These are phyloP conservation scores for Odiellus spinosus DNA, from an alignment of 2,888 invertebrate species.

Conservation along the genomic window DNA sequence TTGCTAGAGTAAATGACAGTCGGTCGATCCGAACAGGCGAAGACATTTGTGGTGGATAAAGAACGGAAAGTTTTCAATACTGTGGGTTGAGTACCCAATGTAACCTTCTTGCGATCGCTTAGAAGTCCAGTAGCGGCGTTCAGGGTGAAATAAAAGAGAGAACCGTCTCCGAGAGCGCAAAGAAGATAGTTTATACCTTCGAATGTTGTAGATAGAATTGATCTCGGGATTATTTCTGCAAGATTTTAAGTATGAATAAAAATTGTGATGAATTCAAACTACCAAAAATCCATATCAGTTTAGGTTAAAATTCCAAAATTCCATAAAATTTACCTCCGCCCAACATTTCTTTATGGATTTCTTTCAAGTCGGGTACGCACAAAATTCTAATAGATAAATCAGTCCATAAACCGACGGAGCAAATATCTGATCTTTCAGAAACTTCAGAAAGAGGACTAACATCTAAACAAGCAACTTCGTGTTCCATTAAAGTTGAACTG, in stretches of 20 bases:
- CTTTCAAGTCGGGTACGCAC: conserved; percentile 58
- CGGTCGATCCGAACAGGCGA: conserved; percentile 95
- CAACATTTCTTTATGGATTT: conserved; percentile 68
- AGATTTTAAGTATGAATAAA: conserved; percentile 21
- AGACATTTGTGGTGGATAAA: conserved; percentile 73
- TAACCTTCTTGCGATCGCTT: conserved; percentile 82
- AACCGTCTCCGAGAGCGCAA: conserved; percentile 91
- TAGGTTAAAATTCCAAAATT: neutral
- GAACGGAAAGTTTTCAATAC: conserved; percentile 76
- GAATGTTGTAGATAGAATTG: conserved; percentile 82
- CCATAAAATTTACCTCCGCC: conserved; percentile 48
- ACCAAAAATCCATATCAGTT: neutral
- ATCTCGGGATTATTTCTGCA: conserved; percentile 86
- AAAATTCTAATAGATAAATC: conserved; percentile 84
- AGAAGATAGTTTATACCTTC: conserved; percentile 78
- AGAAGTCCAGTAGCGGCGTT: conserved; percentile 56
- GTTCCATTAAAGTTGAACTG: conserved; percentile 47
- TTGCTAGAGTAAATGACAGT: conserved; percentile 99
- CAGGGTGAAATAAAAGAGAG: conserved; percentile 86
- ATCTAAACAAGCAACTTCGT: conserved; percentile 92
- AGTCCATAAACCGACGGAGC: conserved; percentile 92
- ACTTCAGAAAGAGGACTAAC: conserved; percentile 50
- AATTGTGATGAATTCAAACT: too few relatives aligned
- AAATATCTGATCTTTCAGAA: conserved; percentile 43
- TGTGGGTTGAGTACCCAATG: conserved; percentile 92